phyloP scores from a whole-genome alignment of 2,797 vertebrate species.

The Centroberyx gerrardi region DNA sequence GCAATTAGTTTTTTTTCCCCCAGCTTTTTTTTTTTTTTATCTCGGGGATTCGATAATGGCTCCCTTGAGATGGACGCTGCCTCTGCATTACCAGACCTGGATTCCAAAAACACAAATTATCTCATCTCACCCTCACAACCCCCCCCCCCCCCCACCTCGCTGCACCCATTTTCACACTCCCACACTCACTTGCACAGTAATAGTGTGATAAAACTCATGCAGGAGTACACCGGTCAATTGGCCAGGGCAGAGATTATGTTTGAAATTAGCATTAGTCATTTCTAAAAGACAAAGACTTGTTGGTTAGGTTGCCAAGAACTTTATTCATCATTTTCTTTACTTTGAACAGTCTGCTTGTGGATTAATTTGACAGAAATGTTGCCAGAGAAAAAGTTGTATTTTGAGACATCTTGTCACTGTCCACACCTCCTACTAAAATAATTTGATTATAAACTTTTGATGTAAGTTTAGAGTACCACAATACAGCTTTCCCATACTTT shows the following conservation, averaged over 20 bases:
- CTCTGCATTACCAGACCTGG: constrained; percentile 34
- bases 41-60: constrained; percentile 70
- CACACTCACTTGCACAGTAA: background rate
- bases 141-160: constrained; percentile 15
- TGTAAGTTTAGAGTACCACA: too few species aligned
- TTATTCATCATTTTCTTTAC: too few species aligned
- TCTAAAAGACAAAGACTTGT: background rate
- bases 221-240: background rate
- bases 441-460: too few species aligned
- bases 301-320: background rate
- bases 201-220: constrained; percentile 11
- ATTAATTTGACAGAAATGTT: too few species aligned
- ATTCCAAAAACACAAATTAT: constrained; percentile 40
- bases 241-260: background rate
- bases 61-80: constrained; percentile 56
- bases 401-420: too few species aligned
- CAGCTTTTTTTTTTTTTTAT: constrained; percentile 15
- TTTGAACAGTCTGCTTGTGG: too few species aligned
- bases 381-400: too few species aligned
- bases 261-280: background rate
- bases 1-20: constrained; percentile 80
- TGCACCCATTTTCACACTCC: constrained; percentile 7
- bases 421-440: too few species aligned
- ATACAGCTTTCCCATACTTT: too few species aligned
- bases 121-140: constrained; percentile 18